Conservation (phyloP, 2,113 vertebrate genomes). For the Cyprinodon variegatus region DNA sequence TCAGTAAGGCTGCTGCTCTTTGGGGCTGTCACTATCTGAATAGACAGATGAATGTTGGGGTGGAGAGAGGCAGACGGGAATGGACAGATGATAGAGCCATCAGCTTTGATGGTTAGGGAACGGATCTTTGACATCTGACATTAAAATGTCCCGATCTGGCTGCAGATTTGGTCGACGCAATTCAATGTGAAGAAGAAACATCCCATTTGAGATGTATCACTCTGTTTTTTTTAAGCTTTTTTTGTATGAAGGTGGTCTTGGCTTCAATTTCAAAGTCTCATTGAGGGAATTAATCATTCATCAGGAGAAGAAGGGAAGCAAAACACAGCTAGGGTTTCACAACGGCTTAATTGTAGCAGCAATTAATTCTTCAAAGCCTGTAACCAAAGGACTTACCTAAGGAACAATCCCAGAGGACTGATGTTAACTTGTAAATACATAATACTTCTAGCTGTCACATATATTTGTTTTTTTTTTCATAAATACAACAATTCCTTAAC, state of each 20-base stretch:
- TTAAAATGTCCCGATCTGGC: conserved; percentile 35
- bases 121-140: conserved; percentile 53
- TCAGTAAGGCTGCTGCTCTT: conserved; percentile 48
- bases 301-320: conserved; percentile 35
- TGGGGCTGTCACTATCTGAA: conserved; percentile 64
- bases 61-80: conserved; percentile 47
- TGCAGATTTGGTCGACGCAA: neutral
- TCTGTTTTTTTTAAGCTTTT: conserved; percentile 24
- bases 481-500: neutral
- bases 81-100: conserved; percentile 73
- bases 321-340: conserved; percentile 68
- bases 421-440: conserved; percentile 9
- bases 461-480: neutral
- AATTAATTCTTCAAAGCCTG: conserved; percentile 47
- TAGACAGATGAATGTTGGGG: conserved; percentile 68
- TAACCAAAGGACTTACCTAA: conserved; percentile 34
- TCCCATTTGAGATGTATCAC: neutral
- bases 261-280: conserved; percentile 49
- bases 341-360: conserved; percentile 48
- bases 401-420: neutral
- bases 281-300: conserved; percentile 42
- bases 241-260: conserved; percentile 48
- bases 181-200: conserved; percentile 14
- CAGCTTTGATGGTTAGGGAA: conserved; percentile 56
- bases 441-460: neutral